Evolutionary conservation across 1,140 invertebrate genomes (phyloP).

Genomic region (Pseudomyrmex sp.): DNA sequence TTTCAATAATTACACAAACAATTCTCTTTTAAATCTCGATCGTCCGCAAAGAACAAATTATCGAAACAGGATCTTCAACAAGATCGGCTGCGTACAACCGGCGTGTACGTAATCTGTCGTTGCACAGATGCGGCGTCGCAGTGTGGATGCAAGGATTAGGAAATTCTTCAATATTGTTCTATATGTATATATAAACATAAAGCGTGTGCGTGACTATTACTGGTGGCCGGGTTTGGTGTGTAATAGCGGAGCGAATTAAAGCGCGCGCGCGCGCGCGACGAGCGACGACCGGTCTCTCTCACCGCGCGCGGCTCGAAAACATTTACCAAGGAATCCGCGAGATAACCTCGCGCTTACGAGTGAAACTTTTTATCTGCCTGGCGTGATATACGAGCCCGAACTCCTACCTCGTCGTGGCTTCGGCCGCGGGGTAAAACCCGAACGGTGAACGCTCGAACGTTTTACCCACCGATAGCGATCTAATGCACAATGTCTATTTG

Average conservation of each 20-base stretch:
- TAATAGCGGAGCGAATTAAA: constrained; percentile 64
- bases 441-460: constrained; percentile 69
- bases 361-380: constrained; percentile 70
- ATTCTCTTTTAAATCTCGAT: too few relatives aligned
- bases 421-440: constrained; percentile 29
- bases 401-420: constrained; percentile 69
- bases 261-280: constrained; percentile 21
- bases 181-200: not conserved
- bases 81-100: not conserved
- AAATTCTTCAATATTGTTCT: constrained; percentile 64
- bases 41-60: too few relatives aligned
- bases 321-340: constrained; percentile 72
- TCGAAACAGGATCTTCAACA: not conserved
- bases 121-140: not conserved
- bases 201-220: constrained; percentile 66
- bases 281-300: constrained; percentile 40
- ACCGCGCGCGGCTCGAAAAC: constrained; percentile 56
- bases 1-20: too few relatives aligned
- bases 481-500: constrained; percentile 69
- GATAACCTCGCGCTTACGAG: constrained; percentile 70
- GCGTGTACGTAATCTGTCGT: not conserved
- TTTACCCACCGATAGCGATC: constrained; percentile 71
- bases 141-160: constrained; percentile 8
- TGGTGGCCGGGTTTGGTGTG: not conserved
- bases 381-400: constrained; percentile 70